A percentile compares a stretch with the other conserved stretches of the same genome.
phyloP scores from a whole-genome alignment of 2,797 vertebrate genomes.

The Gymnocypris eckloni region DNA sequence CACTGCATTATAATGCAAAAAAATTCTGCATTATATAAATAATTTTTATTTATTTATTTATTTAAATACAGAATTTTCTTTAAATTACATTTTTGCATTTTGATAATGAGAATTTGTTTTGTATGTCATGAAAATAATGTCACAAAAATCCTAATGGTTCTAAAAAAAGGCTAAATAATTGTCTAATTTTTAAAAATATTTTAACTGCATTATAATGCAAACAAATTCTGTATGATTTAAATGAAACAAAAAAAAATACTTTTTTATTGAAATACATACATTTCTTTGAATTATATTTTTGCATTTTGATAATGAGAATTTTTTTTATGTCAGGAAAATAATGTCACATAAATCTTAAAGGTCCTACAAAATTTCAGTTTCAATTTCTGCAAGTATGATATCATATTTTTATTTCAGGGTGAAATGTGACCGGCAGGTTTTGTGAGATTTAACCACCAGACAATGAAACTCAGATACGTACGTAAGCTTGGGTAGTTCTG shows the following conservation, averaged over 20 bases:
- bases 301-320: background rate
- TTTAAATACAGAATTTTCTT: background rate
- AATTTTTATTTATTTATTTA: no score
- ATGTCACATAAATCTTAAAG: background rate
- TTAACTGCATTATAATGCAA: background rate
- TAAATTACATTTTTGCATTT: background rate
- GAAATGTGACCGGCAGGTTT: conserved; percentile 5
- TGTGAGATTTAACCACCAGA: conserved; percentile 21
- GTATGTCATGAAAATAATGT: background rate
- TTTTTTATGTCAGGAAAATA: background rate
- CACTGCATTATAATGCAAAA: background rate
- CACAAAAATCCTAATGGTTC: background rate
- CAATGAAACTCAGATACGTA: background rate
- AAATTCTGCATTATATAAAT: background rate
- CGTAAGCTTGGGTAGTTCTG: conserved; percentile 11
- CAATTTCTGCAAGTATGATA: background rate
- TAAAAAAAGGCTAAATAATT: background rate
- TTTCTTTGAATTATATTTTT: background rate
- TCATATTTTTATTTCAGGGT: conserved; percentile 16
- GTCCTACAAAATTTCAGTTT: background rate
- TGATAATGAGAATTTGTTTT: background rate
- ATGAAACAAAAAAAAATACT: background rate
- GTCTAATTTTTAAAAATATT: background rate
- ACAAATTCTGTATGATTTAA: background rate
- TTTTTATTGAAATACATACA: background rate